Conservation (phyloP, 2,113 vertebrate genomes). For the Sminthopsis crassicaudata region DNA sequence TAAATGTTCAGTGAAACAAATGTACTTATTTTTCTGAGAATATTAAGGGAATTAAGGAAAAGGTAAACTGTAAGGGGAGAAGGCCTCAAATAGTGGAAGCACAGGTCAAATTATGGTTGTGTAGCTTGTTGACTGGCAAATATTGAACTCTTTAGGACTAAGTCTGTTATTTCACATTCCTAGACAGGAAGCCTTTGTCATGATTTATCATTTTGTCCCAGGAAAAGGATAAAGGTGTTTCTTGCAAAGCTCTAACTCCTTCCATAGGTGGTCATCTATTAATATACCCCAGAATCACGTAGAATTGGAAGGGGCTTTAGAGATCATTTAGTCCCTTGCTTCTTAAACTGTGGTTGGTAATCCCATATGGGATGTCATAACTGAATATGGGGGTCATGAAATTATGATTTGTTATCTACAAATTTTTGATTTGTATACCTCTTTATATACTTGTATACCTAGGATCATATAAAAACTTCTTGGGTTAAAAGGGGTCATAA, state of each 20-base stretch:
- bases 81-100: not conserved
- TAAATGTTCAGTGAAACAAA: not conserved
- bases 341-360: no score
- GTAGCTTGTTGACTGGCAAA: conserved; percentile 1
- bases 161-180: not conserved
- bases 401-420: no score
- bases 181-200: not conserved
- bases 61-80: conserved; percentile 1
- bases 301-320: not conserved
- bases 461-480: no score
- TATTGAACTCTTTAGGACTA: conserved; percentile 1
- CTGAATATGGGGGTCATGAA: no score
- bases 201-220: not conserved
- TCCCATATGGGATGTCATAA: no score
- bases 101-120: not conserved
- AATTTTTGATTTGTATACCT: no score
- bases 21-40: not conserved
- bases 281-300: not conserved
- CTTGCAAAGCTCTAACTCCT: not conserved
- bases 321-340: not conserved
- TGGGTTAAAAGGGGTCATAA: no score
- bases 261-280: not conserved
- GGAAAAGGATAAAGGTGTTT: not conserved
- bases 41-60: conserved; percentile 2
- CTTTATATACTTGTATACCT: no score